These are phyloP conservation scores for Phoenicopterus ruber DNA, from an alignment of 2,113 vertebrate genomes.

Conservation along the genomic window DNA sequence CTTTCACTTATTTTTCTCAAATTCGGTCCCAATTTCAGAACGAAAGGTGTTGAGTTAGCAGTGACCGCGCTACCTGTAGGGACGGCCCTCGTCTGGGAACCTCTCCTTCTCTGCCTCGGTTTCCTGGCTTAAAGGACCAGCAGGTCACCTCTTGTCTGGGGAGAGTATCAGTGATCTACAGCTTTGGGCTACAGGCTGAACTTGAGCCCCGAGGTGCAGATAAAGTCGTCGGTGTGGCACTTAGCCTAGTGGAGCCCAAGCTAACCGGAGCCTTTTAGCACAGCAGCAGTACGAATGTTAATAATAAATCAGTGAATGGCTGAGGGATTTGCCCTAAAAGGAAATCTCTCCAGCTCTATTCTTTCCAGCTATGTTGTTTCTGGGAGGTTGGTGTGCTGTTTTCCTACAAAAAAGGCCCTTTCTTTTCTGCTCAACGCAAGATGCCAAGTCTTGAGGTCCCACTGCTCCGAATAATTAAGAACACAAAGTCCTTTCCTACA, in stretches of 20 bases:
- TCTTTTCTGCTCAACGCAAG: neutral
- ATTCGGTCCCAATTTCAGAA: neutral
- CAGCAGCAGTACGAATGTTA: constrained; percentile 13
- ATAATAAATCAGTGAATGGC: constrained; percentile 46
- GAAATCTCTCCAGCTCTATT: constrained; percentile 28
- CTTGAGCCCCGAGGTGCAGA: neutral
- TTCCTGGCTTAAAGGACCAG: neutral
- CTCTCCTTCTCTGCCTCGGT: neutral
- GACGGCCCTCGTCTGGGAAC: neutral
- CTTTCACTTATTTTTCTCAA: neutral
- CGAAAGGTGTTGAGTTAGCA: neutral
- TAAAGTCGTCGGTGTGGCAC: neutral
- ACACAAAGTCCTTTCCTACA: constrained; percentile 32
- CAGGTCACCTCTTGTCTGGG: neutral
- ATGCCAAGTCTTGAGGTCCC: constrained; percentile 19
- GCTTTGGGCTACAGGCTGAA: neutral
- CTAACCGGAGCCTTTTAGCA: neutral
- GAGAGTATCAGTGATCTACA: neutral
- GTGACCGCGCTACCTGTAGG: neutral
- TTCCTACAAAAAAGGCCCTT: neutral
- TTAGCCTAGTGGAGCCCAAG: neutral
- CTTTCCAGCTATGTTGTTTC: constrained; percentile 16
- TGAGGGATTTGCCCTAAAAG: constrained; percentile 57
- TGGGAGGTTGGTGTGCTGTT: constrained; percentile 27
- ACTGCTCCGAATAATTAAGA: constrained; percentile 34